phyloP scores from a whole-genome alignment of 2,797 vertebrate genomes.

The Leptodactylus fallax region DNA sequence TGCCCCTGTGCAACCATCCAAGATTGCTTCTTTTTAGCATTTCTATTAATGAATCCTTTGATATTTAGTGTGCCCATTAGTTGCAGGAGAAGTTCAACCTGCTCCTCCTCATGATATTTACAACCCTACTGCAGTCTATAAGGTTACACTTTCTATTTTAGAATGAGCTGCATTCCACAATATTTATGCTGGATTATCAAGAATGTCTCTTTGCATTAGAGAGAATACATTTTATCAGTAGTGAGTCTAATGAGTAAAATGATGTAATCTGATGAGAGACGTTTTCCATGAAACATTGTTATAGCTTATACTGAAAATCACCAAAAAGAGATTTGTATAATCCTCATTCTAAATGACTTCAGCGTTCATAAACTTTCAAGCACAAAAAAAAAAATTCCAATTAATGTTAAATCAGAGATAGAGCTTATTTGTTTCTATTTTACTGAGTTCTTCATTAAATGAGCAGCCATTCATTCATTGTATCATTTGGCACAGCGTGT shows the following conservation, averaged over 20 bases:
- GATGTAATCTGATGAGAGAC: slow-evolving; percentile 4
- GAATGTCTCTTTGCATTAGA: slow-evolving; percentile 18
- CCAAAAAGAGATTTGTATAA: slow-evolving; percentile 43
- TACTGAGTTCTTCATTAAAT: slow-evolving; percentile 48
- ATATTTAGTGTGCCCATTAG: slow-evolving; percentile 50
- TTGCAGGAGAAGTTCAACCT: slow-evolving; percentile 38
- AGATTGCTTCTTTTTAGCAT: not conserved
- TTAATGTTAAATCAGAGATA: slow-evolving; percentile 57
- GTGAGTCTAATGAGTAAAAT: slow-evolving; percentile 35
- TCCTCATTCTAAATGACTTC: slow-evolving; percentile 43
- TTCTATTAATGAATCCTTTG: slow-evolving; percentile 39
- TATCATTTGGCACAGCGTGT: slow-evolving; percentile 59
- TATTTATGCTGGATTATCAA: slow-evolving; percentile 25
- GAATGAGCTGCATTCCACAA: slow-evolving; percentile 4
- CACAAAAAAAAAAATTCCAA: slow-evolving; percentile 38
- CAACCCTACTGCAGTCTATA: slow-evolving; percentile 19
- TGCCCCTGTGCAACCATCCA: not conserved
- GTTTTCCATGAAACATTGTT: slow-evolving; percentile 50
- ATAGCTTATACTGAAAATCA: slow-evolving; percentile 29
- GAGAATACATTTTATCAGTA: slow-evolving; percentile 29
- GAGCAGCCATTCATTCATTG: slow-evolving; percentile 45
- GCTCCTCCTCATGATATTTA: slow-evolving; percentile 25
- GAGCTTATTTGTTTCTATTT: slow-evolving; percentile 53
- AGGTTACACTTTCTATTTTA: slow-evolving; percentile 18
- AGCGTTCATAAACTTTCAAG: slow-evolving; percentile 53